Conservation (phyloP, 2,888 invertebrate genomes). For the Acleris holmiana region DNA sequence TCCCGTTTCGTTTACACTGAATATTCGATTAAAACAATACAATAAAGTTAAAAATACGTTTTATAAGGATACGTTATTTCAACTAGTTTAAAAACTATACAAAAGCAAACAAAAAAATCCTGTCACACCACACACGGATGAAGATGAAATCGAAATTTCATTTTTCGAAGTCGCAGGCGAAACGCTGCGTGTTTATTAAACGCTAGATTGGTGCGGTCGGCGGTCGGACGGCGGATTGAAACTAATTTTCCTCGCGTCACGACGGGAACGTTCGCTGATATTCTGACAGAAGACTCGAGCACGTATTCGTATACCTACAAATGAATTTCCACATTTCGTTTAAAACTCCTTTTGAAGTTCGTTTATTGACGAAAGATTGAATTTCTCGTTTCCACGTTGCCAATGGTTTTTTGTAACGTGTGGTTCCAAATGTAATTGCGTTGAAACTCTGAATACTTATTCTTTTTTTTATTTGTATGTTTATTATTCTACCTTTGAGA, state of each 20-base stretch:
- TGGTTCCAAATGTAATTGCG: not conserved
- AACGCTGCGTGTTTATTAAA: constrained; percentile 37
- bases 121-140: constrained; percentile 1
- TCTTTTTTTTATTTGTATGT: not conserved
- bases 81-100: not conserved
- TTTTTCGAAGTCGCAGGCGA: constrained; percentile 26
- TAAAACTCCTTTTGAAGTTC: constrained; percentile 31
- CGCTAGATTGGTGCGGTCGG: constrained; percentile 62
- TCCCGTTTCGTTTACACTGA: no score
- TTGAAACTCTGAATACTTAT: not conserved
- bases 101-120: not conserved
- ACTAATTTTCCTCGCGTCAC: constrained; percentile 77
- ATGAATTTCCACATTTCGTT: constrained; percentile 29
- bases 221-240: constrained; percentile 65
- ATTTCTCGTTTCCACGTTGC: constrained; percentile 18
- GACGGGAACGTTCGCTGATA: constrained; percentile 51
- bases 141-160: constrained; percentile 14
- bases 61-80: not conserved
- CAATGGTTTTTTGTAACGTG: constrained; percentile 1
- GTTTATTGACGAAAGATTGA: constrained; percentile 35
- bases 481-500: no score
- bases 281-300: constrained; percentile 55
- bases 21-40: no score
- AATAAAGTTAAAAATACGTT: no score
- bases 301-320: constrained; percentile 44